Conservation (phyloP, 53 echinoderm and acorn worm species). For the Paracentrotus lividus region DNA sequence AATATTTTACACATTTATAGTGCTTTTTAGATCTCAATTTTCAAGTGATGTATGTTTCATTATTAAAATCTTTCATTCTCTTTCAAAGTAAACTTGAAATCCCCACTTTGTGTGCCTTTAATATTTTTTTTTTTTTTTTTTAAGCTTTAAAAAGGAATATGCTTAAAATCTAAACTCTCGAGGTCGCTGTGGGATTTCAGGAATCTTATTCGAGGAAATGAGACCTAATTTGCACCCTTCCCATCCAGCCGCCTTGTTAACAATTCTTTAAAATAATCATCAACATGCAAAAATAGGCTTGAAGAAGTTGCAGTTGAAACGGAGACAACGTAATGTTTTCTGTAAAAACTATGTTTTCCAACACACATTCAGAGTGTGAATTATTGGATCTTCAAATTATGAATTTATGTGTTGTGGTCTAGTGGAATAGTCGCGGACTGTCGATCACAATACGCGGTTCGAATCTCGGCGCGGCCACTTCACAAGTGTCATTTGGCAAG, state of each 20-base stretch:
- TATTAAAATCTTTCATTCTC: no score
- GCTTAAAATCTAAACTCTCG: not conserved
- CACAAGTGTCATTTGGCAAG: no score
- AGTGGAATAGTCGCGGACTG: no score
- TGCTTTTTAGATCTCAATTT: no score
- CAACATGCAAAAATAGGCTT: not conserved
- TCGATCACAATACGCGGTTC: no score
- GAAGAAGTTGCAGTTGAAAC: not conserved
- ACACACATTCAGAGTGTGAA: no score
- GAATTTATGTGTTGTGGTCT: no score
- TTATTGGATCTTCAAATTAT: not conserved
- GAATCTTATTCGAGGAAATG: not conserved
- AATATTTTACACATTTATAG: no score
- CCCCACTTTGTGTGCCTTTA: no score
- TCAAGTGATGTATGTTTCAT: no score
- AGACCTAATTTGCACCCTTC: not conserved
- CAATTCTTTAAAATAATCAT: not conserved
- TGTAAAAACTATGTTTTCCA: not conserved
- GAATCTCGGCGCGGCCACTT: no score
- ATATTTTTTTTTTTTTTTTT: not conserved
- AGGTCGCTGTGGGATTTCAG: not conserved
- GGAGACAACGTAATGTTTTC: not conserved
- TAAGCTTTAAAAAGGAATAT: not conserved
- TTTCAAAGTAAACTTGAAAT: no score
- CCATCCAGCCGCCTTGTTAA: not conserved